Conservation (phyloP, 53 echinoderm and acorn worm species). For the Stichopus horrens region DNA sequence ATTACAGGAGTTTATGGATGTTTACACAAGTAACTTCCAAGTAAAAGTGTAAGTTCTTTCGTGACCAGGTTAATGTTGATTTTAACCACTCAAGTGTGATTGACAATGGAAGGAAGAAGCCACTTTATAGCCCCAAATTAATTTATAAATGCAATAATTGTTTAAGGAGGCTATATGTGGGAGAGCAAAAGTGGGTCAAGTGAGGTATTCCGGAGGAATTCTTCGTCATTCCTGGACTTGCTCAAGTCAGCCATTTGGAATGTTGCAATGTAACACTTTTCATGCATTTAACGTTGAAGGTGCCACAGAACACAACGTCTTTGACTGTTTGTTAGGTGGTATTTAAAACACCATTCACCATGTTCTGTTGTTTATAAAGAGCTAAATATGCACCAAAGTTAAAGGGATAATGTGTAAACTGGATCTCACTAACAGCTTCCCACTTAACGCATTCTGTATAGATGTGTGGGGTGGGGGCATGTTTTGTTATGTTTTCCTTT, state of each 20-base stretch:
- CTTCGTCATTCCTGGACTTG: neutral
- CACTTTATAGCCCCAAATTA: slow-evolving; percentile 27
- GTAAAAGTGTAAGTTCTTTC: slow-evolving; percentile 3
- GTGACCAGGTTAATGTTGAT: slow-evolving; percentile 18
- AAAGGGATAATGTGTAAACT: too few relatives aligned
- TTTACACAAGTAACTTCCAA: slow-evolving; percentile 19
- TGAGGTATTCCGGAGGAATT: neutral
- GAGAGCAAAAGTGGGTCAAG: slow-evolving; percentile 5
- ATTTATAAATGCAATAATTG: slow-evolving; percentile 37
- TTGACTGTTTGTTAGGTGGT: too few relatives aligned
- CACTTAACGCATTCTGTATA: too few relatives aligned
- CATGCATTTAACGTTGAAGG: too few relatives aligned
- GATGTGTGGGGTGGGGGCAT: too few relatives aligned
- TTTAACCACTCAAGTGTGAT: slow-evolving; percentile 5
- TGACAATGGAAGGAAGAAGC: slow-evolving; percentile 14
- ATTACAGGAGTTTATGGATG: slow-evolving; percentile 11
- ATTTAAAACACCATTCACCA: too few relatives aligned
- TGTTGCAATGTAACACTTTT: too few relatives aligned
- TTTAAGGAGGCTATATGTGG: neutral
- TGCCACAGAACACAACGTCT: too few relatives aligned
- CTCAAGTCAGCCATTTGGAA: neutral
- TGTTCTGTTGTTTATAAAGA: too few relatives aligned
- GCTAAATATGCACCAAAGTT: too few relatives aligned
- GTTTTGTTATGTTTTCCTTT: too few relatives aligned
- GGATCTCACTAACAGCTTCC: too few relatives aligned